Base-by-base conservation (phyloP, 2,888 invertebrate genomes). In the Rotaria magnacalcarata region DNA sequence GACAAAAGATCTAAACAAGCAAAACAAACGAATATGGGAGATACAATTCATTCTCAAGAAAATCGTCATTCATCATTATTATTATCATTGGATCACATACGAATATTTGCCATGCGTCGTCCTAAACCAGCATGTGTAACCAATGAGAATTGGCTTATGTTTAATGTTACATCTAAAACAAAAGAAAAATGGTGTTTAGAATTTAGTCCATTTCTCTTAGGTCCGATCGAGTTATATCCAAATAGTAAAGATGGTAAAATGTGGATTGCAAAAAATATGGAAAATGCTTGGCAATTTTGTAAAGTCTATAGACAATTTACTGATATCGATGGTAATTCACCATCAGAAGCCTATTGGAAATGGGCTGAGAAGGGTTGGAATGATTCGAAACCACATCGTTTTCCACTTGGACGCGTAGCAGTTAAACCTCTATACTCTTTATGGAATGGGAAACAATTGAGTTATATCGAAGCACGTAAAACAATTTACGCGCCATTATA, bases 251-350 rank as follows among this genome's bases (percentile, higher is more conserved):
- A 34, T 67, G 41, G 67, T 34, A 34, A 34, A 34, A 67, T 67
- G 67, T 34, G 2, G 19, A 8, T 14, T 1, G 67, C 67, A 1
- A 67, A 67, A 67, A 67, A 67, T 41, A 67, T 67, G 67, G 67
- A 67, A 67, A 67, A 67, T 67, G 67, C 67, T 8, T 67, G 67
- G 67, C 67, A 67, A 67, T 67, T 34, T 34, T 67, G 67, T 67
- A 67, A 67, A 67, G 67, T 67, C 7, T 67, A 67, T 14, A 14
- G 34, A 67, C 27, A 67, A 67, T 34, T 34, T 67, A 34, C 67
- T 6, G 67, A 67, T 34, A 34, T 4, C 1, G 67, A 67, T 67
- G 67, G 19, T 19, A 3, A 67, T 27, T 67, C 67, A 67, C 67
- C 67, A 67, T 67, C 67, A 14, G 19, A 27, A 34, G 67, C 27